Evolutionary conservation across 2,113 vertebrate species (phyloP), one percentile per base, ranked within the genome.

Genomic region (Paracyprichromis sp.): DNA sequence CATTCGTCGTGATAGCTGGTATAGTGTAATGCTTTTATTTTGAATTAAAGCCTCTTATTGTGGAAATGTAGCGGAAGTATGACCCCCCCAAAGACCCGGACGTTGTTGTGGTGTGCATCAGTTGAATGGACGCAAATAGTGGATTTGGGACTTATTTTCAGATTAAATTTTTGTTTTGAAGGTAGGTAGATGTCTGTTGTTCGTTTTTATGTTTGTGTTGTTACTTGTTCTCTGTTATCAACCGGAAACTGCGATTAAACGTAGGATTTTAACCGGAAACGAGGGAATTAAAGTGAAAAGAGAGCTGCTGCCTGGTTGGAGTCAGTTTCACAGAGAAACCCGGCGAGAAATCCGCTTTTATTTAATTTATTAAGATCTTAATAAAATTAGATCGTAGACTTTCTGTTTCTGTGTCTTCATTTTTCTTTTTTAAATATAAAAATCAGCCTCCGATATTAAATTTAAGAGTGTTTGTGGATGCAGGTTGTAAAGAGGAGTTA

Each of bases 51-150:
- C 1, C 3, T 69, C 9, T 82, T 90, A 83, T 84, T 86, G 26
- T 90, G 83, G 84, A 84, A 63, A 2, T 7, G 2, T 2, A n/a
- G 10, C 83, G 89, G 92, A 90, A 89, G 19, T 5, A 10, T 3
- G 5, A 13, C 9, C 11, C 11, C 2, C 17, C 3, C 2, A 2
- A 1, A 1, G n/a, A 73, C 56, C 91, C 89, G 91, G 92, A 89
- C 1, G 71, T 86, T 21, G 57, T 85, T 59, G 13, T 53, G 1
- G 9, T 21, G 71, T 61, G 9, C 38, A 2, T 34, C 14, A 10
- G 5, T n/a, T 63, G 38, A 57, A 17, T 47, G 17, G 36, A 10
- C 5, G 1, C 21, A 26, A 3, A 8, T 3, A 8, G 4, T 17
- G 21, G 4, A 63, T 26, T 34, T n/a, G 10, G 26, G 8, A 1